These are phyloP conservation scores for Linurgus olivaceus DNA, from an alignment of 2,797 vertebrate genomes.

Conservation along the genomic window DNA sequence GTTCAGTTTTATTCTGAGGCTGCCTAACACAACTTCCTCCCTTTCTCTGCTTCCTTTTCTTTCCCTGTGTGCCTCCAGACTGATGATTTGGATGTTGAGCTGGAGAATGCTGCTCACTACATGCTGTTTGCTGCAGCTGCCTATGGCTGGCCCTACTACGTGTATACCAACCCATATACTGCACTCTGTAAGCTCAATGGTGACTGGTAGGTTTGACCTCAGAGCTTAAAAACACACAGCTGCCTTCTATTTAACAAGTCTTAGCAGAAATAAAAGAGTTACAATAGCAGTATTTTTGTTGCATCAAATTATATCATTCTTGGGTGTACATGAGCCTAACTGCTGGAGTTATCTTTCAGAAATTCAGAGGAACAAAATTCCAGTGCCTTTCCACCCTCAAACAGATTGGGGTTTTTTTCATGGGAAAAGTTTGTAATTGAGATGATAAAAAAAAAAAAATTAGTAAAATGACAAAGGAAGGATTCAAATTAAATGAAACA, in stretches of 20 bases:
- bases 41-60: not conserved
- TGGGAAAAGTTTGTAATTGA: not conserved
- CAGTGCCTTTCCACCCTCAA: not conserved
- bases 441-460: not conserved
- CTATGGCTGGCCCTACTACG: conserved; percentile 93
- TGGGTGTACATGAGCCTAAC: not conserved
- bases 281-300: not conserved
- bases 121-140: conserved; percentile 93
- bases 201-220: conserved; percentile 83
- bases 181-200: conserved; percentile 87
- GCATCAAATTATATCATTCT: not conserved
- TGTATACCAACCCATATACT: conserved; percentile 87
- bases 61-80: conserved; percentile 66
- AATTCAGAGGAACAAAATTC: not conserved
- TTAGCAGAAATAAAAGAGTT: not conserved
- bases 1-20: not conserved
- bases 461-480: not conserved
- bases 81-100: conserved; percentile 84
- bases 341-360: not conserved
- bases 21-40: not conserved
- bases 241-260: not conserved
- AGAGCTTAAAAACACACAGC: not conserved
- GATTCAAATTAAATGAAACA: not conserved
- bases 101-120: conserved; percentile 89
- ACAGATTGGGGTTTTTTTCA: not conserved